phyloP scores from a whole-genome alignment of 2,113 vertebrate genomes.

The Genyomyrus donnyi region DNA sequence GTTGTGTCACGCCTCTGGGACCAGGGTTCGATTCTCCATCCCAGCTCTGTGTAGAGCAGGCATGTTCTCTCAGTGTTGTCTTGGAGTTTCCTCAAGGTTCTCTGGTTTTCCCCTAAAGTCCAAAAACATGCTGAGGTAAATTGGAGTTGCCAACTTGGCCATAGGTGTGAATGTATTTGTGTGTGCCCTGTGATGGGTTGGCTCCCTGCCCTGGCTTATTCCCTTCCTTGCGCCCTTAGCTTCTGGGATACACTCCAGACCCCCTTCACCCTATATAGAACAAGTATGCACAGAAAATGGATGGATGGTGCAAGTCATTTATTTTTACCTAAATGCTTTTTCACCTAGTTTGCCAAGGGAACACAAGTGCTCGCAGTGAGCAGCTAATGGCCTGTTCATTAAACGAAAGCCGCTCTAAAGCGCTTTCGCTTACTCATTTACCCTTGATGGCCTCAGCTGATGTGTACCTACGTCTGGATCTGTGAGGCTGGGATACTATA shows the following conservation, averaged over 20 bases:
- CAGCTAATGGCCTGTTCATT: not conserved
- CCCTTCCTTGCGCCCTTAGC: not conserved
- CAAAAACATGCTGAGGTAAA: not conserved
- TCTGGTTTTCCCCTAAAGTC: not conserved
- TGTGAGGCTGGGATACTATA: not conserved
- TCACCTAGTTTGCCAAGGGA: not conserved
- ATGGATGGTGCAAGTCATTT: not conserved
- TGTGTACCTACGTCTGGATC: not conserved
- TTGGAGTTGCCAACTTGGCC: not conserved
- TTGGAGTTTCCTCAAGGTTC: not conserved
- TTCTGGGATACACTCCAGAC: not conserved
- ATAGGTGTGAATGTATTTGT: not conserved
- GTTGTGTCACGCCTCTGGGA: not conserved
- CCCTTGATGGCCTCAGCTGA: not conserved
- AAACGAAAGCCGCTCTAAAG: not conserved
- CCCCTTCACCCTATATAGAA: not conserved
- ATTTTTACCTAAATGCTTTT: not conserved
- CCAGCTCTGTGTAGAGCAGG: not conserved
- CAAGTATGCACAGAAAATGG: not conserved
- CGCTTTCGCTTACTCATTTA: not conserved
- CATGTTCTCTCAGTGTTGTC: not conserved
- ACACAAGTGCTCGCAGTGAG: not conserved
- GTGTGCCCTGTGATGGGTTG: not conserved
- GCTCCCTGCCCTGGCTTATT: not conserved
- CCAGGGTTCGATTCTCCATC: not conserved